A percentile compares a stretch with the other conserved stretches of the same genome.
Evolutionary conservation across 2,888 invertebrate genomes (phyloP).

Genomic region (Rhorus exstirpatorius): DNA sequence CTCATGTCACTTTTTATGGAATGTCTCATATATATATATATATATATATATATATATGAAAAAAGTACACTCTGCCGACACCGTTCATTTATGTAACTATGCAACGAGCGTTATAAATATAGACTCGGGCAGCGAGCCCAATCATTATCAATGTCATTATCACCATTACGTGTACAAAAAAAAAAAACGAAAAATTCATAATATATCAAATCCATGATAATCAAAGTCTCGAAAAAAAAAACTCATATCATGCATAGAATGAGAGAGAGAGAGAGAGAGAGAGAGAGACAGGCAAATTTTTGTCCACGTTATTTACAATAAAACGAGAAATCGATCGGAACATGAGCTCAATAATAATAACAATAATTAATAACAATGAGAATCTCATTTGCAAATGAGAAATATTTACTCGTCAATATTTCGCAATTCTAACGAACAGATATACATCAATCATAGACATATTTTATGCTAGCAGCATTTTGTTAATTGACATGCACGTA

Average conservation of each 20-base stretch:
- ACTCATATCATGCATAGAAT: constrained; percentile 22
- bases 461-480: not conserved
- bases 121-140: constrained; percentile 50
- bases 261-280: not conserved
- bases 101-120: constrained; percentile 58
- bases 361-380: constrained; percentile 36
- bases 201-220: too few relatives aligned
- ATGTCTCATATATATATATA: not conserved
- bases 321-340: constrained; percentile 22
- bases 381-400: constrained; percentile 30
- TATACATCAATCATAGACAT: not conserved
- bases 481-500: not conserved
- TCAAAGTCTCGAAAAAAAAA: not conserved
- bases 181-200: too few relatives aligned
- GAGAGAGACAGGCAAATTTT: not conserved
- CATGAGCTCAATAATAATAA: constrained; percentile 33
- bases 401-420: constrained; percentile 3
- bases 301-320: constrained; percentile 17
- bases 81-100: constrained; percentile 62
- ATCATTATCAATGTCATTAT: constrained; percentile 28
- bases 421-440: not conserved
- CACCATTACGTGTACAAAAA: constrained; percentile 11
- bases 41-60: not conserved
- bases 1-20: too few relatives aligned
- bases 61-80: too few relatives aligned